Evolutionary conservation across 2,113 vertebrate species (phyloP).

Genomic region (Spermophilus dauricus): DNA sequence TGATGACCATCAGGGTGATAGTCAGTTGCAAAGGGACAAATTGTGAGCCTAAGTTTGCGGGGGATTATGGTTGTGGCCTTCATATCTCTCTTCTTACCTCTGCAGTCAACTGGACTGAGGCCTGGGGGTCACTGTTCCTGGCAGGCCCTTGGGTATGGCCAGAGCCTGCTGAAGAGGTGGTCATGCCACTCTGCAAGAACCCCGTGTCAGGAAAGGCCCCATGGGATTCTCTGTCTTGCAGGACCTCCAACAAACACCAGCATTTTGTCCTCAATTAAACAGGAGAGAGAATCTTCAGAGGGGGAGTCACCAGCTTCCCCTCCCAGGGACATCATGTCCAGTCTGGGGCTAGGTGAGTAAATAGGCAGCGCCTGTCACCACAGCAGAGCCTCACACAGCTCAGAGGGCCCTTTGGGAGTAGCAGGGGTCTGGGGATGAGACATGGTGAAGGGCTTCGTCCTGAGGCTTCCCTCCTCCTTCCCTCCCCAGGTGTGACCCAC

Average conservation of each 20-base stretch:
- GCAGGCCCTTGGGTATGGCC: not conserved
- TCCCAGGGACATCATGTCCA: not conserved
- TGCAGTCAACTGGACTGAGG: not conserved
- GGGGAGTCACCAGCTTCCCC: not conserved
- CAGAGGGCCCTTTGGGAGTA: not conserved
- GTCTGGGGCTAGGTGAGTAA: constrained; percentile 66
- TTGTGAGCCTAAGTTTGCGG: not conserved
- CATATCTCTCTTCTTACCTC: not conserved
- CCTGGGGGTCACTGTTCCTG: not conserved
- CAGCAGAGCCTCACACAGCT: not conserved
- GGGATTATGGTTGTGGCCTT: not conserved
- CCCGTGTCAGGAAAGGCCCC: not conserved
- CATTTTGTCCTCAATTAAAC: constrained; percentile 39
- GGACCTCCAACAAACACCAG: not conserved
- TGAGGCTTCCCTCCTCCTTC: not conserved
- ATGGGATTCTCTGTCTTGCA: not conserved
- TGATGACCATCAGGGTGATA: not conserved
- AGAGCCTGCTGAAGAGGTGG: not conserved
- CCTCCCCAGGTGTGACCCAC: not conserved
- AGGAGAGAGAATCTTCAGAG: constrained; percentile 41
- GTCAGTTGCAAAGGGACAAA: not conserved
- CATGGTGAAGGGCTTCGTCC: not conserved
- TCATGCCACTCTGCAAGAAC: not conserved
- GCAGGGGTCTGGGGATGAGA: not conserved
- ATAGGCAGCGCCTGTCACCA: too few species aligned